Base-by-base conservation (phyloP, 2,888 invertebrate genomes). In the Koerneria pararmatus region DNA sequence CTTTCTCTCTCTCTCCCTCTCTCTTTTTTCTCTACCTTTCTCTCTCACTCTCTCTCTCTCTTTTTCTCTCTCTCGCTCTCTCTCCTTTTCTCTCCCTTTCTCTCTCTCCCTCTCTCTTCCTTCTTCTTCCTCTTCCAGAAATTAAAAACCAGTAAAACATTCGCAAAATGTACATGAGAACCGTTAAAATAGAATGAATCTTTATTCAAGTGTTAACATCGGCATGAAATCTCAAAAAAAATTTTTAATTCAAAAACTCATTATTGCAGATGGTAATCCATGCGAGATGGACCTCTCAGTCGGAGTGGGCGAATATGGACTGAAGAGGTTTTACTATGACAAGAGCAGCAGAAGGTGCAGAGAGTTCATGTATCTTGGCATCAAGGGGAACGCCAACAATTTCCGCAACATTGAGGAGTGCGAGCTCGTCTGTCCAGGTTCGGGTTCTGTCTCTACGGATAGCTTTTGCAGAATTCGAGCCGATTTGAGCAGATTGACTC, bases 381-480 rank as follows among this genome's bases (percentile, higher is more conserved):
- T 69, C 15, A 72, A 74, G 61, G 82, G 82, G 64, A 82, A 83
- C 63, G 78, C 79, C 32, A 82, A 82, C 68, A 83, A 80, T 62
- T 82, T 83, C 72, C 68, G 79, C 56, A 70, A 77, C 1, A 49
- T 70, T 35, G 75, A 76, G 56, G 79, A 80, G 58, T 82, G 82
- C 63, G 80, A 79, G 63, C 72, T 76, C 31, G 74, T 76, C 27
- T 82, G 82, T 62, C 78, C 77, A 64, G 80, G 78, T 78, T 24
- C 51, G 56, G n/a, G 2, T 34, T 29, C 29, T 51, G 11, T n/a
- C n/a, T n/a, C n/a, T n/a, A n/a, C n/a, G n/a, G n/a, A n/a, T n/a
- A n/a, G n/a, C n/a, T n/a, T n/a, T n/a, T n/a, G n/a, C n/a, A n/a
- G n/a, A n/a, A n/a, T n/a, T n/a, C n/a, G n/a, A n/a, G n/a, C n/a